A percentile compares a stretch with the other conserved stretches of the same genome.
These are phyloP conservation scores for Gavialis gangeticus DNA, from an alignment of 2,113 vertebrate species.

Conservation along the genomic window DNA sequence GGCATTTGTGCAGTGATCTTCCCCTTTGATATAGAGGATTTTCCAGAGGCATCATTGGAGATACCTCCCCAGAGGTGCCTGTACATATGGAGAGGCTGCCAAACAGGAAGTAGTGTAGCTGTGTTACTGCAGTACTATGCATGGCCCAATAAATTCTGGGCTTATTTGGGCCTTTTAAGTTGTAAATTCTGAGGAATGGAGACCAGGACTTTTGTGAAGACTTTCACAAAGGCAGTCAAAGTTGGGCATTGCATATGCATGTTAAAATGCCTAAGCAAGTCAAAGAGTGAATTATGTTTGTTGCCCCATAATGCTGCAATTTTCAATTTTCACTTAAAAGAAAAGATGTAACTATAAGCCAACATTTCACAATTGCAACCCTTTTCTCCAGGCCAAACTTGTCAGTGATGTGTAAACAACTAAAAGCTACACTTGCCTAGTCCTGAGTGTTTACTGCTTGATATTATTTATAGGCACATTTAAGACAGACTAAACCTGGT, in stretches of 20 bases:
- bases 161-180: not conserved
- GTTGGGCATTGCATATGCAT: not conserved
- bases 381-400: not conserved
- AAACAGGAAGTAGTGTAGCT: too few relatives aligned
- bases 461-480: not conserved
- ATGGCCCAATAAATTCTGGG: too few relatives aligned
- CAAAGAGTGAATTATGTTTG: not conserved
- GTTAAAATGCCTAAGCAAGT: not conserved
- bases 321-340: not conserved
- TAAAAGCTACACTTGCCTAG: not conserved
- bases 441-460: not conserved
- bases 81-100: too few relatives aligned
- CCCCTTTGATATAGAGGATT: too few relatives aligned
- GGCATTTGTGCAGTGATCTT: too few relatives aligned
- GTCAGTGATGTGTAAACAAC: not conserved
- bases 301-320: not conserved
- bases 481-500: not conserved
- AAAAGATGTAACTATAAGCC: not conserved
- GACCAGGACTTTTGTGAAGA: accelerated
- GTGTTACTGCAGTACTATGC: too few relatives aligned
- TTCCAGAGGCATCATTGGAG: too few relatives aligned
- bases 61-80: too few relatives aligned
- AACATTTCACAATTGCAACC: not conserved
- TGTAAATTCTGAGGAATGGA: not conserved
- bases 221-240: not conserved